These are phyloP conservation scores for Drosophila fulvimacula DNA, from an alignment of 2,888 invertebrate species.

Conservation along the genomic window DNA sequence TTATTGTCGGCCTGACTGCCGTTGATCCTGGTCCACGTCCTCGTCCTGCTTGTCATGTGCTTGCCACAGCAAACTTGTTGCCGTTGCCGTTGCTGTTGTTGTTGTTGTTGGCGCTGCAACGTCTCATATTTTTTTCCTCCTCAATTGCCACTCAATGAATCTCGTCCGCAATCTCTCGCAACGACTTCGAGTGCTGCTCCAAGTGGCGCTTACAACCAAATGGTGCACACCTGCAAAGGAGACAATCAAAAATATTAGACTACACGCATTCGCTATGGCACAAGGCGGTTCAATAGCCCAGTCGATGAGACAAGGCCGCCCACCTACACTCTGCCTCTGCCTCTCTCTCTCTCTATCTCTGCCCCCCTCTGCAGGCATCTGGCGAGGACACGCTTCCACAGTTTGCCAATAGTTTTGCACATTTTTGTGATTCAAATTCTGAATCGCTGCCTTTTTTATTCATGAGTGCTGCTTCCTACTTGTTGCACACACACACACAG, in stretches of 20 bases:
- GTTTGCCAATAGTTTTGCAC: constrained; percentile 70
- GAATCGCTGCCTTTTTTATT: constrained; percentile 38
- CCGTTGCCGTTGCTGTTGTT: too few species aligned
- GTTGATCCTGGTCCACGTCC: constrained; percentile 43
- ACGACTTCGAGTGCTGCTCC: constrained; percentile 47
- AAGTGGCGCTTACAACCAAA: constrained; percentile 65
- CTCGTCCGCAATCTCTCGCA: constrained; percentile 22
- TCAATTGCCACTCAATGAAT: constrained; percentile 46
- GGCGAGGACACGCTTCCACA: constrained; percentile 24
- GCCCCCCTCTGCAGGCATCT: not conserved
- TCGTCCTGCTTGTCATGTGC: constrained; percentile 62
- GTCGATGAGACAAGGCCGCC: constrained; percentile 57
- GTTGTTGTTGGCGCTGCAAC: constrained; percentile 23
- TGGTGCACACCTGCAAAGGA: constrained; percentile 56
- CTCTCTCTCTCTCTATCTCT: not conserved
- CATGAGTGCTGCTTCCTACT: constrained; percentile 47
- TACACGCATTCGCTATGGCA: constrained; percentile 2
- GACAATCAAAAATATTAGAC: constrained; percentile 36
- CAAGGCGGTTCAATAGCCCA: constrained; percentile 50
- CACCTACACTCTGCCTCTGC: not conserved
- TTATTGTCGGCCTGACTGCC: constrained; percentile 55
- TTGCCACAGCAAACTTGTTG: constrained; percentile 48
- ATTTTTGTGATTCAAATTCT: constrained; percentile 55
- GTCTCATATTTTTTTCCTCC: constrained; percentile 43
- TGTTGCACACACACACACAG: constrained; percentile 42